Conservation (phyloP, 2,888 invertebrate genomes). For the Fragum fragum region DNA sequence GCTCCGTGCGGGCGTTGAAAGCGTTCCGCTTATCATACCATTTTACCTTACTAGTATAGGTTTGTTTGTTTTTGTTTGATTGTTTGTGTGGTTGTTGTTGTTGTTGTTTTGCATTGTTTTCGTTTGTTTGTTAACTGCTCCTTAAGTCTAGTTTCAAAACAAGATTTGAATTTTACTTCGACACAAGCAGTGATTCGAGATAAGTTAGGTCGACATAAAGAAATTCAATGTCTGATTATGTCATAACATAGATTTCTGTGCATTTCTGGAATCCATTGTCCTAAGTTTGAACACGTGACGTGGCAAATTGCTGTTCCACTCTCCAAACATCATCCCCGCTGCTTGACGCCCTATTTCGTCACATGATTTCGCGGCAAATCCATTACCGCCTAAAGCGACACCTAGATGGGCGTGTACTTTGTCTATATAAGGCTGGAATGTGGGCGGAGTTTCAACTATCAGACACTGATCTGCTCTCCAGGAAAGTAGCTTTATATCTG, state of each 20-base stretch:
- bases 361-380: slow-evolving; percentile 79
- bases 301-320: slow-evolving; percentile 65
- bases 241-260: slow-evolving; percentile 1
- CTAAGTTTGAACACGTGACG: slow-evolving; percentile 22
- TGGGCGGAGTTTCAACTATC: slow-evolving; percentile 65
- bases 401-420: slow-evolving; percentile 69
- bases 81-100: too few relatives aligned
- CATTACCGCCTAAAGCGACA: slow-evolving; percentile 76
- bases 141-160: too few relatives aligned
- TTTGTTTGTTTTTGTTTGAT: too few relatives aligned
- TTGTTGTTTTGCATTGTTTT: too few relatives aligned
- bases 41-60: too few relatives aligned
- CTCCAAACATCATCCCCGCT: slow-evolving; percentile 69
- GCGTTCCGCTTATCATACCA: too few relatives aligned
- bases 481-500: slow-evolving; percentile 34
- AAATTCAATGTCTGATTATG: too few relatives aligned
- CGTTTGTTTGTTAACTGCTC: too few relatives aligned
- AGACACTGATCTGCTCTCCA: slow-evolving; percentile 69
- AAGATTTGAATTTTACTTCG: too few relatives aligned
- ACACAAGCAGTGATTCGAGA: too few relatives aligned
- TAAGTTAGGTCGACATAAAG: too few relatives aligned
- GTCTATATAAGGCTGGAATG: slow-evolving; percentile 72
- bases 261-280: background rate
- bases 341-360: slow-evolving; percentile 82
- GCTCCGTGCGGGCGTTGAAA: too few relatives aligned